Evolutionary conservation across 2,113 vertebrate species (phyloP).

Genomic region (Chaetura pelagica): DNA sequence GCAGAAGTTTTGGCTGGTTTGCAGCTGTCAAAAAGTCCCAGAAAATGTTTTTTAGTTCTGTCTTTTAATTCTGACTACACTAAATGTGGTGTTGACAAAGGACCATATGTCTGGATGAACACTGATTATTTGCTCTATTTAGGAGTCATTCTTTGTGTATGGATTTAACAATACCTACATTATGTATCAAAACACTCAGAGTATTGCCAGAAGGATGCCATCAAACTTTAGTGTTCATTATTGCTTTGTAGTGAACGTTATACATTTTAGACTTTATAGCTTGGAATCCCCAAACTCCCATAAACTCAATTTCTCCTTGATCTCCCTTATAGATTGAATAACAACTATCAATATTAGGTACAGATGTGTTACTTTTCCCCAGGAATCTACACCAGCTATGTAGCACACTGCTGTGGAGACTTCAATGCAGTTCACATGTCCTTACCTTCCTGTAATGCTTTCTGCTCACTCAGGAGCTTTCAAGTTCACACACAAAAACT

Average conservation of each 20-base stretch:
- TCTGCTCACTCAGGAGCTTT: not conserved
- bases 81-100: not conserved
- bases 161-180: not conserved
- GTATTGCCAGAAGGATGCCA: not conserved
- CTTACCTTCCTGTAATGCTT: not conserved
- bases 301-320: conserved; percentile 73
- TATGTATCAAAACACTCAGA: not conserved
- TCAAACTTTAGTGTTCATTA: not conserved
- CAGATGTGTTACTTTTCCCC: not conserved
- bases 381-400: not conserved
- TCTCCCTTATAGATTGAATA: conserved; percentile 58
- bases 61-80: not conserved
- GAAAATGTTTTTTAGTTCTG: not conserved
- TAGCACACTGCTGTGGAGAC: not conserved
- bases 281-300: conserved; percentile 78
- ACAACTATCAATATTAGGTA: not conserved
- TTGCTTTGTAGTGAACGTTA: not conserved
- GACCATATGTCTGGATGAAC: not conserved
- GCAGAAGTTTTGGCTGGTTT: not conserved
- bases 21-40: not conserved
- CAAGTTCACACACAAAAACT: not conserved
- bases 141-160: not conserved
- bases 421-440: not conserved
- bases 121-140: not conserved
- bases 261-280: conserved; percentile 74